Percentiles rank a stretch among this genome's conserved stretches.
These are phyloP conservation scores for Tupaia tana DNA, from an alignment of 2,113 vertebrate genomes.

Conservation along the genomic window DNA sequence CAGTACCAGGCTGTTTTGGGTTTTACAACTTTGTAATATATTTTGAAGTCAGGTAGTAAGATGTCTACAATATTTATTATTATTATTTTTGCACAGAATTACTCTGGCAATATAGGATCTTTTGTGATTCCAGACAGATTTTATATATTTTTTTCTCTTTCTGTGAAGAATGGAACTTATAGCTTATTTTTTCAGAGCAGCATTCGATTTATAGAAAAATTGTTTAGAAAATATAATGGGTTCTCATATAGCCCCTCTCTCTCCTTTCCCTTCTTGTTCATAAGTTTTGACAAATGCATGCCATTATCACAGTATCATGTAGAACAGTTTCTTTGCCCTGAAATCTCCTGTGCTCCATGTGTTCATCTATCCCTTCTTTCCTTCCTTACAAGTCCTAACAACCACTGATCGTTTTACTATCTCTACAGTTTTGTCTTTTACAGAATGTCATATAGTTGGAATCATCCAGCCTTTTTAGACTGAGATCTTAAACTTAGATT, in stretches of 20 bases:
- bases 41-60: no score
- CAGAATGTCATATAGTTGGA: neutral
- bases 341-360: neutral
- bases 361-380: neutral
- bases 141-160: no score
- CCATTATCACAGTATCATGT: neutral
- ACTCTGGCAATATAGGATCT: no score
- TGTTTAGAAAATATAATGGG: neutral
- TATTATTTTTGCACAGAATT: no score
- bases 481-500: neutral
- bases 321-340: neutral
- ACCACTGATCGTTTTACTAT: neutral
- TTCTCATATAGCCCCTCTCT: neutral
- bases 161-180: neutral
- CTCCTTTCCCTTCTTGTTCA: neutral
- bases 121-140: no score
- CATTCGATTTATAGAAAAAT: neutral
- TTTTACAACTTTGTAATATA: no score
- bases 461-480: neutral
- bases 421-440: neutral
- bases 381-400: neutral
- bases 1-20: no score
- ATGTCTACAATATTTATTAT: no score
- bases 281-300: neutral
- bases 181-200: neutral